Evolutionary conservation across 2,888 invertebrate genomes (phyloP).

Genomic region (Gymnosoma rotundatum): DNA sequence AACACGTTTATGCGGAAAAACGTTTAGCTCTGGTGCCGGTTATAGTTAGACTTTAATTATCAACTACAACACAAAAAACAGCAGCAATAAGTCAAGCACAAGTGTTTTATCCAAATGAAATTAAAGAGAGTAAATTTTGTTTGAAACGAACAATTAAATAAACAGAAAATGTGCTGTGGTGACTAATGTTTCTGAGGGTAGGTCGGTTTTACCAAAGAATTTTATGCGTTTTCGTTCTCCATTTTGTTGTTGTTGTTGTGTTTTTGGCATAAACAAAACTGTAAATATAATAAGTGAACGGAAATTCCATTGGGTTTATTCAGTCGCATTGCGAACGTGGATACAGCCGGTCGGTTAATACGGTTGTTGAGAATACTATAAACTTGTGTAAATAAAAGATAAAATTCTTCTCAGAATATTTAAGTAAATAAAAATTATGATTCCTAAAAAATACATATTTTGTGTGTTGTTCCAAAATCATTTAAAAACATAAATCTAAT

Average conservation of each 20-base stretch:
- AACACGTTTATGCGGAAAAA: slow-evolving; percentile 67
- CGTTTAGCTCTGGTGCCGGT: slow-evolving; percentile 18
- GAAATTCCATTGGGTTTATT: slow-evolving; percentile 65
- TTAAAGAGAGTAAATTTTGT: slow-evolving; percentile 30
- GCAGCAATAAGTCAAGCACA: slow-evolving; percentile 43
- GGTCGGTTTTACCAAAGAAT: slow-evolving; percentile 64
- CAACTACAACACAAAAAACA: slow-evolving; percentile 6
- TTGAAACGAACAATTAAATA: slow-evolving; percentile 58
- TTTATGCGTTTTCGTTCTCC: slow-evolving; percentile 24
- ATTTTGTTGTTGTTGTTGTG: slow-evolving; percentile 1
- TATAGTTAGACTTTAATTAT: slow-evolving; percentile 17
- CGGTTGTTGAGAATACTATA: slow-evolving; percentile 31
- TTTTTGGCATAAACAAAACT: slow-evolving; percentile 38
- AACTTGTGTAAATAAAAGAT: slow-evolving; percentile 10
- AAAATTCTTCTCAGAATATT: slow-evolving; percentile 23
- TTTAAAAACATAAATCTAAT: background rate
- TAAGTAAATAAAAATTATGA: slow-evolving; percentile 17
- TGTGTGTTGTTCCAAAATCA: background rate
- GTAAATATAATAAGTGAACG: slow-evolving; percentile 35
- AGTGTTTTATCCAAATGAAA: slow-evolving; percentile 53
- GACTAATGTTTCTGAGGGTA: slow-evolving; percentile 53
- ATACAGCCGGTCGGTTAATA: slow-evolving; percentile 60
- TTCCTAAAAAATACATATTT: background rate
- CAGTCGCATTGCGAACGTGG: slow-evolving; percentile 69
- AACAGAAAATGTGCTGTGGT: slow-evolving; percentile 56